Percentiles rank a stretch among this genome's conserved stretches.
phyloP scores from a whole-genome alignment of 2,797 vertebrate genomes.

The Hoplostethus atlanticus region DNA sequence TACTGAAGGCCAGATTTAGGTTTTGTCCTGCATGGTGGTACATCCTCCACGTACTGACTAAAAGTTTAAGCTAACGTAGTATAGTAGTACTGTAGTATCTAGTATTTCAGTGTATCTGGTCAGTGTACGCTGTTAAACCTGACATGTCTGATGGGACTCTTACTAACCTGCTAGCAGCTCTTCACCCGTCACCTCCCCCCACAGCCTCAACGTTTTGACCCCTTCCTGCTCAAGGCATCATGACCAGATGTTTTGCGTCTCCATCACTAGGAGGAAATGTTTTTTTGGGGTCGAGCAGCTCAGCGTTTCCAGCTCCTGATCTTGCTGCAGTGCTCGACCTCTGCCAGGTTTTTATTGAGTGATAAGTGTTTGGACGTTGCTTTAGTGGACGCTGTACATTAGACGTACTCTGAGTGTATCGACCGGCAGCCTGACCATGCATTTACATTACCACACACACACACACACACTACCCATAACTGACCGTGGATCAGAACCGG shows the following conservation, averaged over 20 bases:
- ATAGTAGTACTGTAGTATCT: too few relatives aligned
- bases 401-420: slow-evolving; percentile 5
- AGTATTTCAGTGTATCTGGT: too few relatives aligned
- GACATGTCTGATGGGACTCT: too few relatives aligned
- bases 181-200: too few relatives aligned
- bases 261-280: slow-evolving; percentile 43
- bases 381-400: slow-evolving; percentile 18
- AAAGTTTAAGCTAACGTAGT: too few relatives aligned
- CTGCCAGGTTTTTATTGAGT: slow-evolving; percentile 51
- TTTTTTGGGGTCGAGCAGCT: slow-evolving; percentile 48
- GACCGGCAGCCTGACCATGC: background rate
- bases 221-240: background rate
- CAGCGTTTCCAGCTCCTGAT: background rate
- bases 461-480: background rate
- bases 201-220: too few relatives aligned
- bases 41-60: too few relatives aligned
- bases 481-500: background rate
- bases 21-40: too few relatives aligned
- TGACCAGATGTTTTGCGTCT: slow-evolving; percentile 60
- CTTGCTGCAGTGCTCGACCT: slow-evolving; percentile 29
- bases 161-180: too few relatives aligned
- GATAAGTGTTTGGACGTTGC: slow-evolving; percentile 42
- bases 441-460: background rate
- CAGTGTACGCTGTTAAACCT: too few relatives aligned
- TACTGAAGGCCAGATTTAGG: too few relatives aligned